phyloP scores from a whole-genome alignment of 92 coral and sea anemone genomes.

The Epizoanthus scotinus region DNA sequence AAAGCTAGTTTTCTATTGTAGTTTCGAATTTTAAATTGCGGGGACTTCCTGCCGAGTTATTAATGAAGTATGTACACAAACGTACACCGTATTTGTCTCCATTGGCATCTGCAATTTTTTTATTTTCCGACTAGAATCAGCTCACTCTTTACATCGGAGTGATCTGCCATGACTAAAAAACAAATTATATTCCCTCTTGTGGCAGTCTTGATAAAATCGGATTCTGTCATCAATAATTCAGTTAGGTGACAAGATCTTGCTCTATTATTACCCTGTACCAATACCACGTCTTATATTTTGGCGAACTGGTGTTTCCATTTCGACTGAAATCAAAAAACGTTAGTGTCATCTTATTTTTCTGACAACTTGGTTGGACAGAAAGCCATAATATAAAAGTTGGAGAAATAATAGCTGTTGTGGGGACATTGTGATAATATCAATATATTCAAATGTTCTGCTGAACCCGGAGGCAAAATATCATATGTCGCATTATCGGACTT shows the following conservation, averaged over 20 bases:
- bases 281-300: slow-evolving; percentile 39
- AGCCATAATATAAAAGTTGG: background rate
- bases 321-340: background rate
- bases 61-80: slow-evolving; percentile 65
- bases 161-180: slow-evolving; percentile 3
- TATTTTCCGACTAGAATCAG: background rate
- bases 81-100: slow-evolving; percentile 12
- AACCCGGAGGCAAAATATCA: slow-evolving; percentile 20
- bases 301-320: slow-evolving; percentile 16
- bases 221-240: slow-evolving; percentile 38
- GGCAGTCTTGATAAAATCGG: slow-evolving; percentile 37
- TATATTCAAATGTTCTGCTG: background rate
- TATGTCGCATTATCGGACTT: background rate
- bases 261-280: slow-evolving; percentile 14
- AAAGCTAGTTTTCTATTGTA: slow-evolving; percentile 47
- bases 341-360: background rate
- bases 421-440: slow-evolving; percentile 19
- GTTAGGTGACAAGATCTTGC: slow-evolving; percentile 28
- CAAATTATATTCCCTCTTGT: slow-evolving; percentile 4
- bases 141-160: background rate
- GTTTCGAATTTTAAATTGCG: slow-evolving; percentile 66
- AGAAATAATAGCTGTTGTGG: background rate
- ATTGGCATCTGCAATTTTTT: background rate
- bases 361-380: background rate
- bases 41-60: slow-evolving; percentile 75